phyloP scores from a whole-genome alignment of 2,113 vertebrate species.

The Craseonycteris thonglongyai region DNA sequence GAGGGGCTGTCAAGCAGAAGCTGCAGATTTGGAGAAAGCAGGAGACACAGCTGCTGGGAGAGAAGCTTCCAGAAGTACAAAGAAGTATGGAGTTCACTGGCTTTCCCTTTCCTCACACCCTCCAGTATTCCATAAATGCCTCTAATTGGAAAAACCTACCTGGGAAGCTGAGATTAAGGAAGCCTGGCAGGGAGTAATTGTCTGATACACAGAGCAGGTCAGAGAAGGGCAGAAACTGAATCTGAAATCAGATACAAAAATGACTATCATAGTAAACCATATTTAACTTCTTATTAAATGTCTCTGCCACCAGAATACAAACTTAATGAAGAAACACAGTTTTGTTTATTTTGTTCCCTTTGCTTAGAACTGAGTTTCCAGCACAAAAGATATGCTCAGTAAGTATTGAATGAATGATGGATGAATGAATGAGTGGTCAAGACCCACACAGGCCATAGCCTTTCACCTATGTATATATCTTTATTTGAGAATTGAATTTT shows the following conservation, averaged over 20 bases:
- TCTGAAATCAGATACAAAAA: not conserved
- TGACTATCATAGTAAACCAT: not conserved
- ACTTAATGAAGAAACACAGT: not conserved
- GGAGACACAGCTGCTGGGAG: constrained; percentile 27
- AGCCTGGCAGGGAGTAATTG: not conserved
- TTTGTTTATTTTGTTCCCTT: not conserved
- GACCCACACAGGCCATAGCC: not conserved
- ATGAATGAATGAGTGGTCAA: not conserved
- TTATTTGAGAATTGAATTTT: not conserved
- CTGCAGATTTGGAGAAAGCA: constrained; percentile 2
- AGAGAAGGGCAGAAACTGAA: not conserved
- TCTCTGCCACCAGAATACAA: not conserved
- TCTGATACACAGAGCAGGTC: not conserved
- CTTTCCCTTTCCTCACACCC: not conserved
- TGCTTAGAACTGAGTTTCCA: not conserved
- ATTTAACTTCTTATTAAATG: not conserved
- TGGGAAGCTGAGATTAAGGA: not conserved
- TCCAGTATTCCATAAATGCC: not conserved
- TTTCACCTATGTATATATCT: not conserved
- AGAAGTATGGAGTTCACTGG: not conserved
- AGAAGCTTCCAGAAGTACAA: not conserved
- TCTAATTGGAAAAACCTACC: not conserved
- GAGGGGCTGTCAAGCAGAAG: constrained; percentile 39
- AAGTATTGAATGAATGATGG: not conserved
- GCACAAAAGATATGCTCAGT: not conserved